Evolutionary conservation across 2,888 invertebrate genomes (phyloP), one percentile per base, ranked within the genome.

Genomic region (Busseola fusca): DNA sequence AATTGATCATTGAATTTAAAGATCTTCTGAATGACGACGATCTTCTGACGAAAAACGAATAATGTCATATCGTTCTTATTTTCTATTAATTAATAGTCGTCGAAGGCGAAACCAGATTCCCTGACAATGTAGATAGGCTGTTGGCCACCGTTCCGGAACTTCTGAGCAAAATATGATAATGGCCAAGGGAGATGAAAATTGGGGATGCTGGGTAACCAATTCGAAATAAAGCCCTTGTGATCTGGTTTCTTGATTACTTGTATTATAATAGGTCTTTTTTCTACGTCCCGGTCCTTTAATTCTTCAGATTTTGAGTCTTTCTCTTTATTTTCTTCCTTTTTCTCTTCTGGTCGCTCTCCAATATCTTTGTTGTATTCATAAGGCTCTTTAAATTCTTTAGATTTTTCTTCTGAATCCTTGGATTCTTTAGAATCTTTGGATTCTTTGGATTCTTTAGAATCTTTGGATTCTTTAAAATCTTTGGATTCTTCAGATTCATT

Each of bases 241-340:
- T 5, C 5, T 16, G 64, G 62, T 18, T 10, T n/a, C 6, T 37
- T 16, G 7, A 52, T 21, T n/a, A 78, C 7, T 21, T 69, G 12
- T 45, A 72, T 27, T 40, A 72, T 21, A n/a, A 65, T 21, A 54
- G 81, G 69, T 6, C 6, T 14, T 0, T 64, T 64, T n/a, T 60
- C 67, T 4, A 37, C 37, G 6, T 52, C 4, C 14, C 25, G 21
- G 34, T 73, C 69, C 30, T 62, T 69, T 18, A 70, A 58, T 64
- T 76, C 72, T 37, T 77, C 57, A 40, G 57, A 65, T 16, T 77
- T 72, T 4, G 74, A 27, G 16, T 74, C 70, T 34, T 74, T 64
- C 10, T 60, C 70, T 34, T 74, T 64, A 7, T 60, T 65, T 48
- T 60, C 45, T 56, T 70, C 67, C 16, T 68, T 63, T 27, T 69